phyloP scores from a whole-genome alignment of 2,888 invertebrate species.

The Lysandra coridon region DNA sequence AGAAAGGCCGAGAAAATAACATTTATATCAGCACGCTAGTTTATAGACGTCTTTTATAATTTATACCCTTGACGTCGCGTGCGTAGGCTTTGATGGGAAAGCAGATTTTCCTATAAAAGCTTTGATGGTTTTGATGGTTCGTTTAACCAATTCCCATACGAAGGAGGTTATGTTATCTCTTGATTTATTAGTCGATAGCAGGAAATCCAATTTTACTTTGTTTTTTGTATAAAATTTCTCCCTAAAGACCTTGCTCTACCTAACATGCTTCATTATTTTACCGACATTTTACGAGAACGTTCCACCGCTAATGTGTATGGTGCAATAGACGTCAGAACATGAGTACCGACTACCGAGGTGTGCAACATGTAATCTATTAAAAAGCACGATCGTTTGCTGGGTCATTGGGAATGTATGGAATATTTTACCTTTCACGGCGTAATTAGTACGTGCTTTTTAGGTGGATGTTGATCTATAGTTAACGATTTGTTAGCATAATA shows the following conservation, averaged over 20 bases:
- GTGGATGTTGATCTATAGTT: constrained; percentile 3
- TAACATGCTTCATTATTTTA: neutral
- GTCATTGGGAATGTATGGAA: neutral
- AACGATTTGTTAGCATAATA: neutral
- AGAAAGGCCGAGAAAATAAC: constrained; percentile 40
- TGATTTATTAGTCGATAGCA: no score
- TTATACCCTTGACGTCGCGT: constrained; percentile 33
- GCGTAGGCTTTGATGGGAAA: constrained; percentile 1
- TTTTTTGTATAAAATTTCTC: no score
- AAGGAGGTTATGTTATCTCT: neutral
- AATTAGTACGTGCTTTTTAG: neutral
- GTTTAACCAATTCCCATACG: neutral
- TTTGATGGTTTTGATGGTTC: neutral
- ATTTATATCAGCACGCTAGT: constrained; percentile 38
- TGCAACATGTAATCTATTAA: constrained; percentile 11
- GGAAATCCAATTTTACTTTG: no score
- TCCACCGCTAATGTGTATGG: constrained; percentile 9
- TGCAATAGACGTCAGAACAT: constrained; percentile 13
- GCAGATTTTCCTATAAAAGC: neutral
- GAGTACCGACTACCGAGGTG: constrained; percentile 1
- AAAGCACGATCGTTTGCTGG: constrained; percentile 10
- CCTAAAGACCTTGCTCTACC: neutral
- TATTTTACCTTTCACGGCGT: neutral
- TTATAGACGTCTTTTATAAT: constrained; percentile 35
- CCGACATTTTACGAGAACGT: constrained; percentile 17